Percentiles rank a stretch among this genome's conserved stretches.
These are phyloP conservation scores for Reticulitermes speratus DNA, from an alignment of 1,140 invertebrate species.

Conservation along the genomic window DNA sequence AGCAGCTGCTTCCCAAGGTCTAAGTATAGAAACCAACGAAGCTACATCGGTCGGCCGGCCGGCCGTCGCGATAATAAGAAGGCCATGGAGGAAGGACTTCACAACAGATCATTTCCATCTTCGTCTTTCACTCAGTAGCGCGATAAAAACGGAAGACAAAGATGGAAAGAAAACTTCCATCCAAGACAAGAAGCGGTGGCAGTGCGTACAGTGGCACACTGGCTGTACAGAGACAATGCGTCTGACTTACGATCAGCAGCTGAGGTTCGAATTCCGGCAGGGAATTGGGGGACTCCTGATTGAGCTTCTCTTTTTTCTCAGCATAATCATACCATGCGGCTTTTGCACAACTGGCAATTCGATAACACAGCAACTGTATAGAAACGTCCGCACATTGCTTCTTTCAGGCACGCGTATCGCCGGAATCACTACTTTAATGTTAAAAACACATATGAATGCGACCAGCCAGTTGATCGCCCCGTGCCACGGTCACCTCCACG, in stretches of 20 bases:
- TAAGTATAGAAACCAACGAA: not conserved
- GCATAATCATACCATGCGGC: too few relatives aligned
- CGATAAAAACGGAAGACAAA: not conserved
- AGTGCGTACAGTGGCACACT: not conserved
- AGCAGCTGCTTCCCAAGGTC: slow-evolving; percentile 5
- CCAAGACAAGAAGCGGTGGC: not conserved
- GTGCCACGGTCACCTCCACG: not conserved
- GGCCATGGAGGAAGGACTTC: not conserved
- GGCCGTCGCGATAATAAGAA: slow-evolving; percentile 2
- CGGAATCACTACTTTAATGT: not conserved
- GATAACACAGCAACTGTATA: too few relatives aligned
- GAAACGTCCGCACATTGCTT: too few relatives aligned
- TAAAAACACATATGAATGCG: not conserved
- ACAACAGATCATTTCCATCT: not conserved
- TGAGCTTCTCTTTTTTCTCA: too few relatives aligned
- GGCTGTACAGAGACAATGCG: not conserved
- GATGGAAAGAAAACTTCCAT: not conserved
- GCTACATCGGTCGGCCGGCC: not conserved
- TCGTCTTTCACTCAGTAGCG: not conserved
- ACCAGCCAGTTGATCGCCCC: not conserved
- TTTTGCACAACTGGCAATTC: too few relatives aligned
- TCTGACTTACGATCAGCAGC: too few relatives aligned
- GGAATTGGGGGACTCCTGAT: too few relatives aligned
- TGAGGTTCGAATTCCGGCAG: too few relatives aligned
- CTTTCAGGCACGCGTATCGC: not conserved